A percentile compares a stretch with the other conserved stretches of the same genome.
Conservation (phyloP, 2,113 vertebrate genomes). For the Protobothrops mucrosquamatus region DNA sequence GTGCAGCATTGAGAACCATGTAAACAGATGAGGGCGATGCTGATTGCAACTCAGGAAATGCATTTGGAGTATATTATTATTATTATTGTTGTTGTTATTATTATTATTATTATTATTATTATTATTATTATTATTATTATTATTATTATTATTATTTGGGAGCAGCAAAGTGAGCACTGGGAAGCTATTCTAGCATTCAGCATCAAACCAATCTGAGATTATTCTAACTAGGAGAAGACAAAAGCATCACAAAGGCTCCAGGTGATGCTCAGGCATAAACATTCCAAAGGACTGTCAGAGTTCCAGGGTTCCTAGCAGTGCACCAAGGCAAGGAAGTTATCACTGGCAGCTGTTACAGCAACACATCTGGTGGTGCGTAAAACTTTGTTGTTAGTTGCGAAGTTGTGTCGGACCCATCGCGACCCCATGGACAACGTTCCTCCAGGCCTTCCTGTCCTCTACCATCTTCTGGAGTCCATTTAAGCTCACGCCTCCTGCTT, state of each 20-base stretch:
- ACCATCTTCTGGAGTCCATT: too few relatives aligned
- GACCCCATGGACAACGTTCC: too few relatives aligned
- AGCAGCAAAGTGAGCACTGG: too few relatives aligned
- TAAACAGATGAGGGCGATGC: not conserved
- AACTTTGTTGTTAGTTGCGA: not conserved
- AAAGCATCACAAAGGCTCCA: not conserved
- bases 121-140: too few relatives aligned
- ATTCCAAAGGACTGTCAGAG: not conserved
- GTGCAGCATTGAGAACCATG: not conserved
- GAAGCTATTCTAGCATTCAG: not conserved
- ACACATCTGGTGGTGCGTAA: not conserved
- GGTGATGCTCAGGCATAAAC: not conserved
- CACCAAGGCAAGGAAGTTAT: not conserved
- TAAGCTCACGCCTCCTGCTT: too few relatives aligned
- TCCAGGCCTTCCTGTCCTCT: too few relatives aligned
- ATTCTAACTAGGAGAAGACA: not conserved
- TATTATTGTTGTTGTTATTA: too few relatives aligned
- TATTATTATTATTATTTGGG: not conserved
- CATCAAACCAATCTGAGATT: not conserved
- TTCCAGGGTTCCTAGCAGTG: not conserved
- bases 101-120: too few relatives aligned
- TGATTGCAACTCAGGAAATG: not conserved
- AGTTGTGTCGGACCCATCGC: too few relatives aligned
- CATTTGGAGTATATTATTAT: not conserved
- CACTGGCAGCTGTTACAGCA: not conserved